phyloP scores from a whole-genome alignment of 2,113 vertebrate genomes.

The Vulpes lagopus region DNA sequence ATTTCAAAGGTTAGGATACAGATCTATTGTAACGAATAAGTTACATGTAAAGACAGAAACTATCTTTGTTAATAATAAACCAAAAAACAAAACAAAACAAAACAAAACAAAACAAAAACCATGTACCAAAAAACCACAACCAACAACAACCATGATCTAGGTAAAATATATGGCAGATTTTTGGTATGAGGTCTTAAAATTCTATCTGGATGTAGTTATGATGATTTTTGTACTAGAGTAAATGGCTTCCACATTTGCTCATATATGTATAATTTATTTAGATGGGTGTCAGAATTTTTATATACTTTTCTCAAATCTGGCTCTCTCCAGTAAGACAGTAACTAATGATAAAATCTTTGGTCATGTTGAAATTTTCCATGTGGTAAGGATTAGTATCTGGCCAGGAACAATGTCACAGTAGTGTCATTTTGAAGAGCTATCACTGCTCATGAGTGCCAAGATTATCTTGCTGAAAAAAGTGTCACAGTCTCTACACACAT shows the following conservation, averaged over 20 bases:
- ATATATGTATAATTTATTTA: conserved; percentile 67
- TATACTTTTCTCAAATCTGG: conserved; percentile 51
- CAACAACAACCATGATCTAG: neutral
- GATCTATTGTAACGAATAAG: neutral
- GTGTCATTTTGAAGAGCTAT: neutral
- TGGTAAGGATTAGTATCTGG: conserved; percentile 58
- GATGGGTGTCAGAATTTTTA: conserved; percentile 40
- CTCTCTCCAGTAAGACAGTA: conserved; percentile 20
- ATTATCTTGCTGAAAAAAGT: neutral
- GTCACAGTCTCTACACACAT: neutral
- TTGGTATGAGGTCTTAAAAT: neutral
- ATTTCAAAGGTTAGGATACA: neutral
- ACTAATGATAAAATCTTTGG: conserved; percentile 51
- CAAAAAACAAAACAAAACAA: neutral
- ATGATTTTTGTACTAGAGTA: conserved; percentile 52
- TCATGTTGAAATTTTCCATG: conserved; percentile 53
- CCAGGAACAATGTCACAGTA: conserved; percentile 8
- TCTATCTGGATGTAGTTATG: conserved; percentile 74
- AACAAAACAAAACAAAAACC: neutral
- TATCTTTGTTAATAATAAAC: neutral
- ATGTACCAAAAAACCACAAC: neutral
- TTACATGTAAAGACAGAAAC: conserved; percentile 8
- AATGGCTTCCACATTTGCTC: conserved; percentile 81
- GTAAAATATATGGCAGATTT: neutral
- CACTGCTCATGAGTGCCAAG: neutral